Base-by-base conservation (phyloP, 2,888 invertebrate species). In the Miltochrista miniata region DNA sequence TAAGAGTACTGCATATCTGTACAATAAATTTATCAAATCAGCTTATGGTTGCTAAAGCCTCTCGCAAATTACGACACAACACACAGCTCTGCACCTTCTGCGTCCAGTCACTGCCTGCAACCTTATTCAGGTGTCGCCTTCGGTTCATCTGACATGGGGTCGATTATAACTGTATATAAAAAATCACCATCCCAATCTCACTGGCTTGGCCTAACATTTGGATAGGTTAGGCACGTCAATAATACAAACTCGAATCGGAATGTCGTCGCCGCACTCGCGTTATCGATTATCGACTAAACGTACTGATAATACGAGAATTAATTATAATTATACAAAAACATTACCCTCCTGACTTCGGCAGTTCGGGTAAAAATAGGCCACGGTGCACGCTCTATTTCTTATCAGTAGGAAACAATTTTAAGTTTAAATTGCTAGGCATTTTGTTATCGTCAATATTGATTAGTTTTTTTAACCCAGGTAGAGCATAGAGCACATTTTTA, bases 341-440 rank as follows among this genome's bases (percentile, higher is more conserved):
- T n/a, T n/a, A n/a, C n/a, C n/a, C n/a, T n/a, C n/a, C n/a, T n/a
- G n/a, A n/a, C n/a, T n/a, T n/a, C n/a, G n/a, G n/a, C n/a, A n/a
- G n/a, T n/a, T n/a, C n/a, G n/a, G n/a, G n/a, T n/a, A 56, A 42
- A 63, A 68, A 63, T 66, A 55, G 70, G 60, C 14, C 70, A 62
- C 47, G 33, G 30, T 14, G 35, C 45, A 15, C 18, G 13, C 35
- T 31, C 45, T 9, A 29, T 35, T 35, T 36, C 31, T 31, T 31
- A 31, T 31, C 31, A 31, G 8, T 9, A 9, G 3, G 18, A 24
- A 24, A 24, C 18, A 24, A 24, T 24, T 24, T 24, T 24, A 24
- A 24, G 2, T 7, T 5, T 33, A n/a, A n/a, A n/a, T 33, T 5
- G 9, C 5, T 33, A 33, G 33, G 33, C 8, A 33, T 9, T 2